Percentiles rank a stretch among this genome's conserved stretches.
Evolutionary conservation across 1,140 invertebrate genomes (phyloP).

Genomic region (Elymnias hypermnestra): DNA sequence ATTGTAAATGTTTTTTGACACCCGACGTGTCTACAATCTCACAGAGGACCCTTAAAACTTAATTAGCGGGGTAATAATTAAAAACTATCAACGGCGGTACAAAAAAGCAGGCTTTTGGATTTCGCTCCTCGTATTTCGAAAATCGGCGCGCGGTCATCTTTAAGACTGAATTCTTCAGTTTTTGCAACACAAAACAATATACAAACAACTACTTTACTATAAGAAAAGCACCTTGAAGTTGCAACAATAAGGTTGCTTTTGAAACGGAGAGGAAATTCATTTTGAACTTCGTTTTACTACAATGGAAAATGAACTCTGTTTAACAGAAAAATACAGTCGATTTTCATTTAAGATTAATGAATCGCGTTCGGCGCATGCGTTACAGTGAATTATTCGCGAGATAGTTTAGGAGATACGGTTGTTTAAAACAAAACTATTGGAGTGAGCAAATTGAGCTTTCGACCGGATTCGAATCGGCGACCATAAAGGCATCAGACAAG

Average conservation of each 20-base stretch:
- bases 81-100: constrained; percentile 48
- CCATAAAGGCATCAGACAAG: constrained; percentile 28
- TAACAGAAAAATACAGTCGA: constrained; percentile 3
- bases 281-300: neutral
- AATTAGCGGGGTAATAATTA: constrained; percentile 68
- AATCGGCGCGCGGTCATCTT: constrained; percentile 65
- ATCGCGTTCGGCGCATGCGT: constrained; percentile 29
- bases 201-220: constrained; percentile 9
- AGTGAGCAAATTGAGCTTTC: constrained; percentile 67
- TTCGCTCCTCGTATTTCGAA: constrained; percentile 73
- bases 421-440: constrained; percentile 66
- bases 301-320: constrained; percentile 6
- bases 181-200: constrained; percentile 23
- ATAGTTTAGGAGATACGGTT: constrained; percentile 63
- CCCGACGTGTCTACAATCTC: too few relatives aligned
- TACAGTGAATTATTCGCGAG: constrained; percentile 63
- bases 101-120: constrained; percentile 60
- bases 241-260: constrained; percentile 5
- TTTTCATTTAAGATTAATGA: constrained; percentile 13
- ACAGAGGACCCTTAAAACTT: constrained; percentile 50
- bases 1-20: too few relatives aligned
- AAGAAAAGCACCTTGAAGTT: too few relatives aligned
- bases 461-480: constrained; percentile 40
- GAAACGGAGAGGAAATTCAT: neutral
- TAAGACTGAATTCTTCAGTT: constrained; percentile 37